Conservation (phyloP, 2,888 invertebrate species). For the Apotomis turbidana region DNA sequence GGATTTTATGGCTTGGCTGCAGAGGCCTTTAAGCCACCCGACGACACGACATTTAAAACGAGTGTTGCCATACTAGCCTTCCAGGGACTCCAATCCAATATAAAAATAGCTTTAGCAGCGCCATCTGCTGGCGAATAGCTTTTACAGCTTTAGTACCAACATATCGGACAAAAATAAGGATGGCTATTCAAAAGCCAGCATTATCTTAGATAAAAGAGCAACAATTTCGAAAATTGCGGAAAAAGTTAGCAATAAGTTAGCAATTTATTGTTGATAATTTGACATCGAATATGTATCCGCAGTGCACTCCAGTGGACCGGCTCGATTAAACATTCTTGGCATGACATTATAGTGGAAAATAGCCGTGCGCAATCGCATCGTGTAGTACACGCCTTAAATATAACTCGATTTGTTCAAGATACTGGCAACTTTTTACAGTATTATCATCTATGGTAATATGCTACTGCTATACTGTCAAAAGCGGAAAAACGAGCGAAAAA, state of each 20-base stretch:
- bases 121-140: constrained; percentile 6
- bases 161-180: constrained; percentile 19
- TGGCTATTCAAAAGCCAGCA: neutral
- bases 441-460: neutral
- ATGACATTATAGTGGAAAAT: no score
- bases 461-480: constrained; percentile 30
- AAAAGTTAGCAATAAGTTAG: no score
- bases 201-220: neutral
- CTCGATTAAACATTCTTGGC: no score
- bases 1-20: no score
- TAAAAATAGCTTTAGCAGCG: constrained; percentile 2
- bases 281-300: no score
- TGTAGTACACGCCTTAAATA: no score
- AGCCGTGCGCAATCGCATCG: no score
- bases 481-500: constrained; percentile 65
- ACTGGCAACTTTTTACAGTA: constrained; percentile 16
- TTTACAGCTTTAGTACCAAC: constrained; percentile 5
- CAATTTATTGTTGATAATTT: no score
- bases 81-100: neutral
- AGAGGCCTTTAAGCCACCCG: no score
- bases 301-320: no score
- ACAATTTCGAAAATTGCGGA: no score
- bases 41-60: constrained; percentile 16
- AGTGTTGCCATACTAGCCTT: constrained; percentile 19
- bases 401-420: no score